Evolutionary conservation across 2,888 invertebrate genomes (phyloP).

Genomic region (Himalopsyche kuldschensis): DNA sequence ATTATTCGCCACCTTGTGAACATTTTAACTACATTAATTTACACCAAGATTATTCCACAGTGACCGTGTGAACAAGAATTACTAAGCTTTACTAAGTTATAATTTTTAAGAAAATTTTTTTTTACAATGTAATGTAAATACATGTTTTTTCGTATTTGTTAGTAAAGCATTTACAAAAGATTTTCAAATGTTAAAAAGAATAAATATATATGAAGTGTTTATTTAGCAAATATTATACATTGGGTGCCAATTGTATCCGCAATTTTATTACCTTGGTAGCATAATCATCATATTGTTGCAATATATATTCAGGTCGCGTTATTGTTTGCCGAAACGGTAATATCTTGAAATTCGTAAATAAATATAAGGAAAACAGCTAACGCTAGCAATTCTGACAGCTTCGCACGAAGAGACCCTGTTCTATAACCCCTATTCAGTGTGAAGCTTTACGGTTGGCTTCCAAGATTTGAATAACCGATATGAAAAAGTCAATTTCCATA

Average conservation of each 20-base stretch:
- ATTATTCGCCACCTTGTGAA: no score
- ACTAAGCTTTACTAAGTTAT: no score
- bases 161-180: no score
- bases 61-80: no score
- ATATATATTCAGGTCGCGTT: neutral
- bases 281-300: neutral
- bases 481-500: slow-evolving; percentile 26
- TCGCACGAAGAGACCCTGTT: neutral
- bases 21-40: no score
- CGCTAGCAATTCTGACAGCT: neutral
- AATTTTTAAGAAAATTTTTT: no score
- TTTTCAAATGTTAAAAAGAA: no score
- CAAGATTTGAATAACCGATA: slow-evolving; percentile 19
- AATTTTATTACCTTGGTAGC: neutral
- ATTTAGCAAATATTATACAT: no score
- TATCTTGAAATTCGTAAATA: neutral
- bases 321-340: neutral
- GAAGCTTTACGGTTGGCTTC: slow-evolving; percentile 5
- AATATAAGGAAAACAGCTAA: neutral
- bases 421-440: neutral
- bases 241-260: neutral
- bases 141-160: no score
- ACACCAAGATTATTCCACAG: no score
- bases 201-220: no score
- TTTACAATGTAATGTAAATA: no score